Evolutionary conservation across 2,888 invertebrate species (phyloP).

Genomic region (Arenicola marina): DNA sequence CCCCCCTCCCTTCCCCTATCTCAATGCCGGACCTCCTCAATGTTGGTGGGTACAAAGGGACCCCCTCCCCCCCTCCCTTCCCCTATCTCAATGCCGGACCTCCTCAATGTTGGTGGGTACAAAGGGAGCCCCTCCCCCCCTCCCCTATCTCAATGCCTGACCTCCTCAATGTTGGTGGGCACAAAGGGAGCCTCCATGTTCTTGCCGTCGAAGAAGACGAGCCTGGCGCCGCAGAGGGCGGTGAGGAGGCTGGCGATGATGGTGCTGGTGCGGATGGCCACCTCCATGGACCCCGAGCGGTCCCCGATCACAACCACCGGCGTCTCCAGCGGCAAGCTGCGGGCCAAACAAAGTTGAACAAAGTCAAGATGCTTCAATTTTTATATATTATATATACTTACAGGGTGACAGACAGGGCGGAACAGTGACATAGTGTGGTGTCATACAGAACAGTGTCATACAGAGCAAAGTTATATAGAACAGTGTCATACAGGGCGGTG

Average conservation of each 20-base stretch:
- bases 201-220: slow-evolving; percentile 56
- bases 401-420: too few relatives aligned
- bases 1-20: too few relatives aligned
- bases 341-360: too few relatives aligned
- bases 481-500: too few relatives aligned
- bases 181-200: slow-evolving; percentile 45
- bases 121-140: too few relatives aligned
- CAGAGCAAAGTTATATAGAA: too few relatives aligned
- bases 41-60: too few relatives aligned
- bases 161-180: slow-evolving; percentile 54
- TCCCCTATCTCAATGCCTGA: slow-evolving; percentile 18
- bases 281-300: slow-evolving; percentile 58
- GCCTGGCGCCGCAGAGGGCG: slow-evolving; percentile 53
- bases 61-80: slow-evolving; percentile 21
- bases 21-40: too few relatives aligned
- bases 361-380: too few relatives aligned
- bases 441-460: too few relatives aligned
- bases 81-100: slow-evolving; percentile 32
- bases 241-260: slow-evolving; percentile 59
- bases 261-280: slow-evolving; percentile 58
- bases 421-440: too few relatives aligned
- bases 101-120: slow-evolving; percentile 53
- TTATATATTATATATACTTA: too few relatives aligned
- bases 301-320: slow-evolving; percentile 61
- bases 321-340: slow-evolving; percentile 48